Evolutionary conservation across 2,888 invertebrate species (phyloP), one percentile per base, ranked within the genome.

Genomic region (Vannuccia rotundouncinata): DNA sequence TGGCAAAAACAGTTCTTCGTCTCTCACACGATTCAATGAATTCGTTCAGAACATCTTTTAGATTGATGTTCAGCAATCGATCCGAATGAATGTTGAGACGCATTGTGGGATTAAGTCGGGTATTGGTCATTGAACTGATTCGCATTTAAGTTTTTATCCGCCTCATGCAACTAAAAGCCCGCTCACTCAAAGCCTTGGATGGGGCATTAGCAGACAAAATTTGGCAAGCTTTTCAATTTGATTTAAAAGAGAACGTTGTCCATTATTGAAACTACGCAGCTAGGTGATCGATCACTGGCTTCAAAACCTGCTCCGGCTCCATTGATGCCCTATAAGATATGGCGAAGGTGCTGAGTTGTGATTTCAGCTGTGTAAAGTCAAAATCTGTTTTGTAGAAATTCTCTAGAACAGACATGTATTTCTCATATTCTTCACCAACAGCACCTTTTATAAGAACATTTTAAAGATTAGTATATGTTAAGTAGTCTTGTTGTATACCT

Each of bases 361-460:
- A 66, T 66, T 66, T 66, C 25, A 66, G 66, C 66, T 66, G 66
- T 66, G 66, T 66, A 66, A 66, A 66, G 25, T 66, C 66, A 66
- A 66, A 66, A 66, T 66, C 22, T 22, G 25, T 66, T 27, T 66
- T 66, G 25, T 66, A 66, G 2, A 66, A 27, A 66, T 66, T 27
- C 66, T 66, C 10, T 22, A 66, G 13, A 66, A 22, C 25, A 66
- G 66, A 66, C 66, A 66, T 22, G 25, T n/a, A n/a, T n/a, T n/a
- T 66, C 66, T 22, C 66, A 66, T 66, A 66, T 66, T 66, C 66
- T 66, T 66, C 22, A 66, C 25, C 66, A 66, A 17, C 66, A 66
- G 66, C 66, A 66, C 66, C 66, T 66, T 66, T 66, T 66, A 66
- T 66, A 22, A 66, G 2, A 66, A 27, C 2, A 27, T 66, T 66